phyloP scores from a whole-genome alignment of 2,797 vertebrate species.

The Brachyrhaphis roseni region DNA sequence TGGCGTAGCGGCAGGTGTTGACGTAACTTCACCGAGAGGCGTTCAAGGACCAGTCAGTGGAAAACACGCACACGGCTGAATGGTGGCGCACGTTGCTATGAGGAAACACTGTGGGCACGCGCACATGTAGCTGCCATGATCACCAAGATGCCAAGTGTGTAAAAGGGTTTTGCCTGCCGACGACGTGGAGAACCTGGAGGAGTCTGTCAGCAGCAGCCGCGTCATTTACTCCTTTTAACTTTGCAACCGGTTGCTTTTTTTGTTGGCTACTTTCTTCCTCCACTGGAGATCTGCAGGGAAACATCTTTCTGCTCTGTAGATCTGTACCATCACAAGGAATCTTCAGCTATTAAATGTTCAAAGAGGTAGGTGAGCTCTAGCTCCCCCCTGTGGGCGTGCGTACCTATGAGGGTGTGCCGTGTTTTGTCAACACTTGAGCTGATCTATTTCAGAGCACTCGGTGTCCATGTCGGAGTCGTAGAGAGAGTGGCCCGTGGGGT shows the following conservation, averaged over 20 bases:
- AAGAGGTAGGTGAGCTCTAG: constrained; percentile 35
- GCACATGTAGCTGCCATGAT: constrained; percentile 48
- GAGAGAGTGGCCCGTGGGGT: constrained; percentile 93
- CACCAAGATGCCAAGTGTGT: constrained; percentile 21
- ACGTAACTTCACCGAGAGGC: constrained; percentile 36
- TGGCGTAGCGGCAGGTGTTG: constrained; percentile 46
- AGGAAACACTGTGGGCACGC: constrained; percentile 15
- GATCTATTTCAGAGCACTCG: constrained; percentile 92
- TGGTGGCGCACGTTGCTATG: constrained; percentile 32
- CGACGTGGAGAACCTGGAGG: constrained; percentile 50
- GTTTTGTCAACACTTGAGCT: constrained; percentile 83
- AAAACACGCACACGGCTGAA: constrained; percentile 51
- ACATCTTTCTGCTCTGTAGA: constrained; percentile 24
- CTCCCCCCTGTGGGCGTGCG: constrained; percentile 35
- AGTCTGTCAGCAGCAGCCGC: constrained; percentile 70
- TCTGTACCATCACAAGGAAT: constrained; percentile 14
- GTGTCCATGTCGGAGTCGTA: constrained; percentile 98
- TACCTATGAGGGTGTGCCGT: constrained; percentile 14
- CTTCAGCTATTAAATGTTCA: constrained; percentile 29
- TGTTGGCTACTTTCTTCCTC: constrained; percentile 10
- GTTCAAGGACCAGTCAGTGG: constrained; percentile 42
- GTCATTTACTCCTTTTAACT: constrained; percentile 70
- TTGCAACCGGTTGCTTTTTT: constrained; percentile 1
- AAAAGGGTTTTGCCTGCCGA: constrained; percentile 39
- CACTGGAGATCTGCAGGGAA: constrained; percentile 17